Conservation (phyloP, 2,888 invertebrate genomes). For the Oligia strigilis region DNA sequence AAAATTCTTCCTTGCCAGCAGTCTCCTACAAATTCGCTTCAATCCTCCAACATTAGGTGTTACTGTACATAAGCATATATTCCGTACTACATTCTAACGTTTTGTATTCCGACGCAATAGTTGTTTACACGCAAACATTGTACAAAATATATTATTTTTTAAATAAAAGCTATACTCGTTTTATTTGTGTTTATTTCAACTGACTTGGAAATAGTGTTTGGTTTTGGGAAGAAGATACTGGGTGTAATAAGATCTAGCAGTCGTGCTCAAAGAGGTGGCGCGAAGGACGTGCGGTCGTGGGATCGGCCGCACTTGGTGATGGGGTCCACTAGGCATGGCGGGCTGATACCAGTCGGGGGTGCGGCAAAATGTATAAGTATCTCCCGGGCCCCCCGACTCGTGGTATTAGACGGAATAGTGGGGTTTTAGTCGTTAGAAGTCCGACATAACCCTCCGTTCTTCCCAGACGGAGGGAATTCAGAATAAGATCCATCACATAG, state of each 20-base stretch:
- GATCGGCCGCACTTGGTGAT: no score
- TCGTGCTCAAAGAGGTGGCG: neutral
- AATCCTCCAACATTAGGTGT: conserved; percentile 18
- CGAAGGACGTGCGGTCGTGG: no score
- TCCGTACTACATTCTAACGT: conserved; percentile 61
- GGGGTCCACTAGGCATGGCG: no score
- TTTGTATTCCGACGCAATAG: conserved; percentile 59
- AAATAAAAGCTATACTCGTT: conserved; percentile 82
- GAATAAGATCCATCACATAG: neutral
- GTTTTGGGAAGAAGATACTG: neutral
- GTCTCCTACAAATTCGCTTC: conserved; percentile 11
- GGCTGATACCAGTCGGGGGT: no score
- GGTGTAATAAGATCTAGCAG: neutral
- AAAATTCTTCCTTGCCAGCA: conserved; percentile 40
- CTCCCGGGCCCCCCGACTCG: neutral
- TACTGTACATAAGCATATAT: conserved; percentile 48
- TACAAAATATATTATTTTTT: conserved; percentile 87
- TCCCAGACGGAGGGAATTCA: neutral
- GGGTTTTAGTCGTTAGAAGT: no score
- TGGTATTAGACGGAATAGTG: neutral
- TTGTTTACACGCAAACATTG: conserved; percentile 73
- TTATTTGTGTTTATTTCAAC: conserved; percentile 47
- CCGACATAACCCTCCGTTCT: neutral
- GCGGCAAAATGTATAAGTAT: neutral
- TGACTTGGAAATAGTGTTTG: neutral